These are phyloP conservation scores for Oryzias woworae DNA, from an alignment of 2,113 vertebrate species.

Conservation along the genomic window DNA sequence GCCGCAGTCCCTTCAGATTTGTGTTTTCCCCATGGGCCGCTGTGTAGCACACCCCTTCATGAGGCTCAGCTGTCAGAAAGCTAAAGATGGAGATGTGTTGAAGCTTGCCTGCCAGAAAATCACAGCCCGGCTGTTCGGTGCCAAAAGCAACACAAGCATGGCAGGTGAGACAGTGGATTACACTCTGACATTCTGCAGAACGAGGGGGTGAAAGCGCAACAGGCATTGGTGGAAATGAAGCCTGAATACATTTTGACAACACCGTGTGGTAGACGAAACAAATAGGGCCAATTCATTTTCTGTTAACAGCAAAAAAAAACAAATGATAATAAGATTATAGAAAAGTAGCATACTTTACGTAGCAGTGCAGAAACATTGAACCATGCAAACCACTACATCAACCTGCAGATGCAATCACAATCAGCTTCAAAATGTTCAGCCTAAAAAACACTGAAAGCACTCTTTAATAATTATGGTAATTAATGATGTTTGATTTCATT, in stretches of 20 bases:
- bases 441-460: constrained; percentile 17
- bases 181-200: constrained; percentile 16
- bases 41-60: constrained; percentile 34
- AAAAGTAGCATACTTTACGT: too few species aligned
- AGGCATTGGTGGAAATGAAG: constrained; percentile 15
- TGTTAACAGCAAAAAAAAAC: not conserved
- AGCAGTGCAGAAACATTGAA: too few species aligned
- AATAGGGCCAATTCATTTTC: not conserved
- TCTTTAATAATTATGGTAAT: constrained; percentile 66
- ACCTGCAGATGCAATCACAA: too few species aligned
- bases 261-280: not conserved
- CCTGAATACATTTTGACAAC: constrained; percentile 1
- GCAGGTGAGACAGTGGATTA: constrained; percentile 56
- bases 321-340: too few species aligned
- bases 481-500: constrained; percentile 57
- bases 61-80: constrained; percentile 39
- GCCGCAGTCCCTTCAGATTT: constrained; percentile 10
- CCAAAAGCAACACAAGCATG: constrained; percentile 46
- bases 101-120: constrained; percentile 60
- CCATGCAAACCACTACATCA: too few species aligned
- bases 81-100: constrained; percentile 61
- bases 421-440: not conserved
- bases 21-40: constrained; percentile 43
- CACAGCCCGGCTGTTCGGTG: constrained; percentile 47
- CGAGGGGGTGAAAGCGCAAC: constrained; percentile 9